A percentile compares a stretch with the other conserved stretches of the same genome.
Evolutionary conservation across 1,140 invertebrate species (phyloP).

Genomic region (Sitophilus oryzae): DNA sequence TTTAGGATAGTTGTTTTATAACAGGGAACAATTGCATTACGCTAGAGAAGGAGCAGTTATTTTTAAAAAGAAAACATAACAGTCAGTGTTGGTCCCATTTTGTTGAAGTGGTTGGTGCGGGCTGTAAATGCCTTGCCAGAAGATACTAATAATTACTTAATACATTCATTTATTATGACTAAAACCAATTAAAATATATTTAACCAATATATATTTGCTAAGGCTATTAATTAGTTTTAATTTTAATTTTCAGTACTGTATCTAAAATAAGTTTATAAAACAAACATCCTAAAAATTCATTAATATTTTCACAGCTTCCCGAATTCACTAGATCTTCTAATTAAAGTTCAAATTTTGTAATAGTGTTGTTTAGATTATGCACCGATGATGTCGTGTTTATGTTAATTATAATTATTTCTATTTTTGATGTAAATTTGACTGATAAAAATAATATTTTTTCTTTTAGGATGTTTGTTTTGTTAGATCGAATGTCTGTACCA

Average conservation of each 20-base stretch:
- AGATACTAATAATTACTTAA: too few relatives aligned
- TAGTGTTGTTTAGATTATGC: too few relatives aligned
- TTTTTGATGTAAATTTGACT: neutral
- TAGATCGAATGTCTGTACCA: constrained; percentile 16
- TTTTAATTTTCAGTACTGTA: too few relatives aligned
- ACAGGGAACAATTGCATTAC: constrained; percentile 19
- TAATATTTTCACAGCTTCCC: too few relatives aligned
- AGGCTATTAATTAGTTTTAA: too few relatives aligned
- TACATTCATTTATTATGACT: too few relatives aligned
- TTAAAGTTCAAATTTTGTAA: too few relatives aligned
- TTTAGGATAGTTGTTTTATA: constrained; percentile 22
- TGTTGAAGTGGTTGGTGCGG: constrained; percentile 21
- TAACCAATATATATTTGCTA: too few relatives aligned
- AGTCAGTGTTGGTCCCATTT: constrained; percentile 23
- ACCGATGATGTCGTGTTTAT: neutral
- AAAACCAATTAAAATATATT: too few relatives aligned
- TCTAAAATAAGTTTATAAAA: too few relatives aligned
- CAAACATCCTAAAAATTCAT: neutral
- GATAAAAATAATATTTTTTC: constrained; percentile 16
- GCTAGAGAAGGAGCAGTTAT: constrained; percentile 20
- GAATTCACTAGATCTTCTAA: neutral
- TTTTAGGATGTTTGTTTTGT: constrained; percentile 29
- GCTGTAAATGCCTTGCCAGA: constrained; percentile 26
- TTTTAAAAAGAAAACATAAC: constrained; percentile 21
- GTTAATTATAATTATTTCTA: constrained; percentile 1